Conservation (phyloP, 2,113 vertebrate genomes). For the Prionailurus bengalensis region DNA sequence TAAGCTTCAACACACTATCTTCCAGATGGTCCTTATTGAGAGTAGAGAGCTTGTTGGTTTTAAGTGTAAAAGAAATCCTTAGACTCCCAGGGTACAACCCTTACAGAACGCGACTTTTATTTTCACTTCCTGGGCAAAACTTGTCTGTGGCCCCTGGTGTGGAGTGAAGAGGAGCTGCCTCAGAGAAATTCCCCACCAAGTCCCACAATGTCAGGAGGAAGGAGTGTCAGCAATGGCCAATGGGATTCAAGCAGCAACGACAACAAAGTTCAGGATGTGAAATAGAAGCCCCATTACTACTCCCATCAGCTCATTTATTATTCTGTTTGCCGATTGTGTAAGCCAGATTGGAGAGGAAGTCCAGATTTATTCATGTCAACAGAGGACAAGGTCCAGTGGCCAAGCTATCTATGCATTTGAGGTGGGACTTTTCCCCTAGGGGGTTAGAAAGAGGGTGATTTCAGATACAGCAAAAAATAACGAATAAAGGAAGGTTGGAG, state of each 20-base stretch:
- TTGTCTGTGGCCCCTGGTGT: neutral
- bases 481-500: neutral
- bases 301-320: neutral
- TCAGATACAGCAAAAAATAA: neutral
- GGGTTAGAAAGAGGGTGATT: neutral
- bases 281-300: neutral
- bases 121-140: slow-evolving; percentile 2
- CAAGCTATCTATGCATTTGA: neutral
- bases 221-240: neutral
- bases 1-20: slow-evolving; percentile 81
- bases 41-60: slow-evolving; percentile 73
- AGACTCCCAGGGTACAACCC: neutral
- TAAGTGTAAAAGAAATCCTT: slow-evolving; percentile 43
- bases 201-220: fast-evolving
- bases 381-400: neutral
- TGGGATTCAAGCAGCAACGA: neutral
- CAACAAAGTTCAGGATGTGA: neutral
- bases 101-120: neutral
- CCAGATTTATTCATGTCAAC: neutral
- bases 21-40: slow-evolving; percentile 82
- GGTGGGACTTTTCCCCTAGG: neutral
- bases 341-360: neutral
- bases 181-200: neutral
- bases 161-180: neutral
- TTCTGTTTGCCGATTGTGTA: neutral